Evolutionary conservation across 2,797 vertebrate genomes (phyloP), one percentile per base, ranked within the genome.

Genomic region (Poeciliopsis gracilis): DNA sequence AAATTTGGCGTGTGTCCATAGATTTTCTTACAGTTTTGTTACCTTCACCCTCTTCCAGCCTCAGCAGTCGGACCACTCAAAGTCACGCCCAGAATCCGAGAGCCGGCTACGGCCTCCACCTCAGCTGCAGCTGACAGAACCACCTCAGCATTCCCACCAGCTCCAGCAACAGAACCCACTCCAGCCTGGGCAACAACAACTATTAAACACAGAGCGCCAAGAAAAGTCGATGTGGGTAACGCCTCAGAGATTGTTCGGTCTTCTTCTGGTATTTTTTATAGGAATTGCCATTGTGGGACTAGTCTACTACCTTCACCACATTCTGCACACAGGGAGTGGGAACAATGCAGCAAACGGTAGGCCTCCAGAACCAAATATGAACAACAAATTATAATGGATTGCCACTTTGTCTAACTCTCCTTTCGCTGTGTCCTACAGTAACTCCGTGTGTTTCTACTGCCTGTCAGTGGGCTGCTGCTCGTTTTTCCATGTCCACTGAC

Each of bases 401-500:
- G 1, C 25, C 23, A 0, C 18, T 76, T 67, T 36, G 7, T 75
- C 66, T 73, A 11, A 86, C 70, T 73, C 16, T 6, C 79, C 18
- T 80, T 25, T 78, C 41, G 3, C 49, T 85, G 12, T 77, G 59
- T 83, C 79, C 82, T 79, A 3, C 46, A 96, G 95, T 72, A 70
- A 78, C 82, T 75, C 86, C 92, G 20, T 98, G 97, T 87, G 79
- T 94, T 75, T 94, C 90, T 0, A 76, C 89, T 0, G 94, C 88
- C 72, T 97, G 96, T 83, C 78, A 90, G 84, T 77, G 76, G 72
- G 94, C 96, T 47, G 87, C 95, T 53, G 87, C 83, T 28, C 93
- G n/a, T 51, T 89, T 98, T 66, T 90, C 95, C 87, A 81, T 79
- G 49, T 94, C 92, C 18, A 85, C 93, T 11, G 97, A 98, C 89